These are phyloP conservation scores for Nyctibius bracteatus DNA, from an alignment of 2,113 vertebrate genomes.

Conservation along the genomic window DNA sequence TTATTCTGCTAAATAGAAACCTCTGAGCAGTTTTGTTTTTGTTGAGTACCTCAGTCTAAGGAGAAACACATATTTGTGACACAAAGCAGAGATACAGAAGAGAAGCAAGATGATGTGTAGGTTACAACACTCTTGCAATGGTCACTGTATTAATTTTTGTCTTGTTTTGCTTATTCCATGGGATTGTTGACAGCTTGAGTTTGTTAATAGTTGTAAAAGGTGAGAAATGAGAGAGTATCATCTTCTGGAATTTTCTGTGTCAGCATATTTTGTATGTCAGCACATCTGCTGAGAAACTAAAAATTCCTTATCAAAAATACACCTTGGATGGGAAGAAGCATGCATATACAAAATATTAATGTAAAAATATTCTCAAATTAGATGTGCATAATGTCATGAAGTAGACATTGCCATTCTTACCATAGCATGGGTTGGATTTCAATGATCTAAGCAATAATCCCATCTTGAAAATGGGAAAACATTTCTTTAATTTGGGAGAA, in stretches of 20 bases:
- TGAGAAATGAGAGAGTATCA: not conserved
- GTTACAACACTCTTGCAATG: not conserved
- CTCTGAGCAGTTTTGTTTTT: not conserved
- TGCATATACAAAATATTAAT: accelerated
- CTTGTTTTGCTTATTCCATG: not conserved
- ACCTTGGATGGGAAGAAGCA: not conserved
- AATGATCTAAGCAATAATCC: not conserved
- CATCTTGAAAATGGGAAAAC: not conserved
- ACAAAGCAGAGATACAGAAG: not conserved
- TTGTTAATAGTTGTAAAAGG: not conserved
- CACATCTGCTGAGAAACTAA: not conserved
- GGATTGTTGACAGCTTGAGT: not conserved
- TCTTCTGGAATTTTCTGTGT: not conserved
- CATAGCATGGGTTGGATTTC: not conserved
- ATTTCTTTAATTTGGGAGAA: not conserved
- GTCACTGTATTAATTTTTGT: not conserved
- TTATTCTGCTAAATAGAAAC: not conserved
- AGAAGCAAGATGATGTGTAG: not conserved
- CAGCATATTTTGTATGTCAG: not conserved
- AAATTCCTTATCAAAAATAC: not conserved
- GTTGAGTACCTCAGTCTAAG: not conserved
- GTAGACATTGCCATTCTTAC: not conserved
- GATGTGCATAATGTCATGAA: not conserved
- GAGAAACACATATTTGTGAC: not conserved
- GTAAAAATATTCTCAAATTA: not conserved